Conservation (phyloP, 1,140 invertebrate genomes). For the Psilanteris sp. region DNA sequence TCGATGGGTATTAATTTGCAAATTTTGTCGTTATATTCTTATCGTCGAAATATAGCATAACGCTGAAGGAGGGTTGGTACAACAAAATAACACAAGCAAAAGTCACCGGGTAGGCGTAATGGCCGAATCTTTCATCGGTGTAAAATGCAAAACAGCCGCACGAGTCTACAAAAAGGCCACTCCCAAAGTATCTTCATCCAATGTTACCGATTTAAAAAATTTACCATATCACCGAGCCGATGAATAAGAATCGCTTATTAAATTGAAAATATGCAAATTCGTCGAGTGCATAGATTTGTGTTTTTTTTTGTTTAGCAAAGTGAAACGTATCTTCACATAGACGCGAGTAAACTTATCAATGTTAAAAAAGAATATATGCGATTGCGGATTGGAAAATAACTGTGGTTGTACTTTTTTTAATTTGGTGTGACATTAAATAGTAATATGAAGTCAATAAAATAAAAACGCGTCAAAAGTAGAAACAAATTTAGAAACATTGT, state of each 20-base stretch:
- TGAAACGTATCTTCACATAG: no score
- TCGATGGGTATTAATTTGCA: constrained; percentile 21
- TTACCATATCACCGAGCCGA: constrained; percentile 27
- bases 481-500: no score
- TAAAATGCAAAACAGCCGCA: constrained; percentile 60
- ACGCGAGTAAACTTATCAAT: no score
- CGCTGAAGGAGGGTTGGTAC: constrained; percentile 18
- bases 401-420: no score
- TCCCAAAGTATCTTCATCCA: constrained; percentile 37
- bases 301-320: no score
- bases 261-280: constrained; percentile 35
- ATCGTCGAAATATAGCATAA: constrained; percentile 4
- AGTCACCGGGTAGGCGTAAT: constrained; percentile 47
- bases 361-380: no score
- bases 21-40: constrained; percentile 25
- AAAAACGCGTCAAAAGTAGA: no score
- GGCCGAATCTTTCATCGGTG: constrained; percentile 54
- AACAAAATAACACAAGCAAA: constrained; percentile 28
- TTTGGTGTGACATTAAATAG: no score
- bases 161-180: constrained; percentile 47
- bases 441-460: no score
- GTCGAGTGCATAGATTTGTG: no score
- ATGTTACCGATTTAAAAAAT: constrained; percentile 44
- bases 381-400: no score
- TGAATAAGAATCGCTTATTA: constrained; percentile 50